Conservation (phyloP, 2,113 vertebrate species). For the Gymnogyps californianus region DNA sequence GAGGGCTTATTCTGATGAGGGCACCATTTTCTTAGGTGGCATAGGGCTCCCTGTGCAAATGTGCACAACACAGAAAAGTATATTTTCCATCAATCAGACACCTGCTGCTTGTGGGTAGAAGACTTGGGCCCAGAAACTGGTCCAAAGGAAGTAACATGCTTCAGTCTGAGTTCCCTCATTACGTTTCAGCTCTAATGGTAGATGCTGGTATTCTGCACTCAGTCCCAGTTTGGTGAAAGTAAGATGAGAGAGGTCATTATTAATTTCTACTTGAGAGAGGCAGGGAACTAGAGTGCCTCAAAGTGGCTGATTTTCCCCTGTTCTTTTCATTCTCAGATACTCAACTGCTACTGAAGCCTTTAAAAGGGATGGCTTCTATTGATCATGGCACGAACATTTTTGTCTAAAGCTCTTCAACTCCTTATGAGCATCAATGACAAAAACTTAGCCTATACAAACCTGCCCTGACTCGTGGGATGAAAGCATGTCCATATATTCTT, state of each 20-base stretch:
- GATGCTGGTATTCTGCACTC: not conserved
- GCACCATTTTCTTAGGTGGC: not conserved
- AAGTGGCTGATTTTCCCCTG: not conserved
- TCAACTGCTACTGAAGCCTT: not conserved
- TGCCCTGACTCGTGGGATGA: rapidly evolving
- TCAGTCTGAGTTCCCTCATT: not conserved
- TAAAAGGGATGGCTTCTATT: not conserved
- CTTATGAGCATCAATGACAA: not conserved
- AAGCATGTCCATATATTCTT: not conserved
- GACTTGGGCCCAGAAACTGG: not conserved
- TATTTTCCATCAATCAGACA: not conserved
- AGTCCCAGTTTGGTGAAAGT: not conserved
- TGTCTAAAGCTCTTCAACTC: not conserved
- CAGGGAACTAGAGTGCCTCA: not conserved
- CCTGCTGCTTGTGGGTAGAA: not conserved
- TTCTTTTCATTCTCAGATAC: not conserved
- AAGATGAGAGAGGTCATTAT: not conserved
- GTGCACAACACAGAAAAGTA: not conserved
- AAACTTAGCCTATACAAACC: not conserved
- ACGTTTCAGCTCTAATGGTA: not conserved
- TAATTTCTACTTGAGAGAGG: not conserved
- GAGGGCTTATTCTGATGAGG: not conserved
- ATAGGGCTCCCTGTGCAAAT: not conserved
- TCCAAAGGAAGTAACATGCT: not conserved
- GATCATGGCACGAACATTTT: not conserved